Percentiles rank a stretch among this genome's conserved stretches.
Evolutionary conservation across 2,888 invertebrate species (phyloP).

Genomic region (Megamerina dolium): DNA sequence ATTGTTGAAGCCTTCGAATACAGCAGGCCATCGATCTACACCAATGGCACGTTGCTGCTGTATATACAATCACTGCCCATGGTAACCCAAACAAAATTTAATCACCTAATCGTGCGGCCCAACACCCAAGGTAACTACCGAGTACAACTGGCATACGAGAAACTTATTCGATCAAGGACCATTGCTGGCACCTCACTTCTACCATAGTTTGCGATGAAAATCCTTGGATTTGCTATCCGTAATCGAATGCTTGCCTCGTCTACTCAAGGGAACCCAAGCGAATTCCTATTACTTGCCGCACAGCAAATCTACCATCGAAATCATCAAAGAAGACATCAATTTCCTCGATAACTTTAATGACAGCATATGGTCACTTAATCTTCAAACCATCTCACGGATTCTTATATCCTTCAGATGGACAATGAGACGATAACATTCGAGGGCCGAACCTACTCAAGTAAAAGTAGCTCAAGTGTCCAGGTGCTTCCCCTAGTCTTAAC

Average conservation of each 20-base stretch:
- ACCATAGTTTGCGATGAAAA: too few relatives aligned
- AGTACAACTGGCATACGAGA: too few relatives aligned
- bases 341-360: background rate
- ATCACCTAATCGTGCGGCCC: too few relatives aligned
- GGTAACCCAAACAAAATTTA: too few relatives aligned
- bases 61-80: too few relatives aligned
- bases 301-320: background rate
- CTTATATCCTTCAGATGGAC: constrained; percentile 1
- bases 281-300: background rate
- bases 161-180: too few relatives aligned
- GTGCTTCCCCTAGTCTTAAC: constrained; percentile 3
- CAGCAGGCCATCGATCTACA: too few relatives aligned
- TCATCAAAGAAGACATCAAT: constrained; percentile 4
- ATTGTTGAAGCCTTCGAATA: too few relatives aligned
- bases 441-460: background rate
- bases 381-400: background rate
- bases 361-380: background rate
- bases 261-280: background rate
- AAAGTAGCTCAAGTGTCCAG: constrained; percentile 1
- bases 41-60: too few relatives aligned
- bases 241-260: background rate
- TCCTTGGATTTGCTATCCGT: too few relatives aligned
- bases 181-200: too few relatives aligned
- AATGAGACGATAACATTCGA: constrained; percentile 1
- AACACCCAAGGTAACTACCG: too few relatives aligned